Evolutionary conservation across 2,797 vertebrate genomes (phyloP).

Genomic region (Thunnus albacares): DNA sequence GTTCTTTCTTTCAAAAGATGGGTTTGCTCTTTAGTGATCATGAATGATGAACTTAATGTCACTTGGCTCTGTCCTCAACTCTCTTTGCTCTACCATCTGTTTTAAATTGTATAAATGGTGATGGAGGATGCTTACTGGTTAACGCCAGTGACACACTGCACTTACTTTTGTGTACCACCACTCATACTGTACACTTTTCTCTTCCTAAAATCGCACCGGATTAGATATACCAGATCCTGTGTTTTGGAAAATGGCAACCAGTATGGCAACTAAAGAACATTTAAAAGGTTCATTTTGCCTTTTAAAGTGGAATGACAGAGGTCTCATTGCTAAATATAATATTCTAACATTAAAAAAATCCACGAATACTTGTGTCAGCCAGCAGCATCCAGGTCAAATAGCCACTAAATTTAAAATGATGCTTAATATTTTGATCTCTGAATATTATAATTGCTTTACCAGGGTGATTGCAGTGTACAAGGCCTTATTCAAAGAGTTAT

Average conservation of each 20-base stretch:
- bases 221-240: slow-evolving; percentile 6
- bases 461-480: slow-evolving; percentile 12
- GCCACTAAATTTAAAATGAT: slow-evolving; percentile 44
- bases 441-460: slow-evolving; percentile 45
- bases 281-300: background rate
- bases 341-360: slow-evolving; percentile 3
- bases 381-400: slow-evolving; percentile 25
- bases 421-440: slow-evolving; percentile 36
- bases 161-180: slow-evolving; percentile 23
- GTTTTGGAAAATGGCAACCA: slow-evolving; percentile 31
- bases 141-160: slow-evolving; percentile 40
- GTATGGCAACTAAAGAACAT: background rate
- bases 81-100: slow-evolving; percentile 18
- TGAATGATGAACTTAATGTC: slow-evolving; percentile 38
- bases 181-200: slow-evolving; percentile 20
- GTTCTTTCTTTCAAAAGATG: slow-evolving; percentile 17
- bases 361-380: slow-evolving; percentile 8
- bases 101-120: slow-evolving; percentile 47
- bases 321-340: background rate
- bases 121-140: slow-evolving; percentile 36
- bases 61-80: slow-evolving; percentile 35
- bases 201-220: slow-evolving; percentile 11
- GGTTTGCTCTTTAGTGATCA: slow-evolving; percentile 10
- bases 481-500: slow-evolving; percentile 50
- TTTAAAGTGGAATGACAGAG: slow-evolving; percentile 25